Percentiles rank a stretch among this genome's conserved stretches.
phyloP scores from a whole-genome alignment of 2,888 invertebrate genomes.

The Microplitis manilae region DNA sequence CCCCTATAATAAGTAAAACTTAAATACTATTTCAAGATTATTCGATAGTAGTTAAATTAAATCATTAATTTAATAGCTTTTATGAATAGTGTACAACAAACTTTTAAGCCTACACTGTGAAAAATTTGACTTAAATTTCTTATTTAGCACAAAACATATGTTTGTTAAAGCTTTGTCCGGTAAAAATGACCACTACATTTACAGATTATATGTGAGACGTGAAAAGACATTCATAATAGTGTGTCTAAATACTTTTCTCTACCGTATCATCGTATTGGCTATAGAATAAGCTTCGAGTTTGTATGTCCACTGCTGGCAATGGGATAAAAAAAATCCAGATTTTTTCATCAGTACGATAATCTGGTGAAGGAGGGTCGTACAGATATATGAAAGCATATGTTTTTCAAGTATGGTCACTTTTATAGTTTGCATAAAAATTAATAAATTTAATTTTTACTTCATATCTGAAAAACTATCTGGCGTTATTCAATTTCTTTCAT shows the following conservation, averaged over 20 bases:
- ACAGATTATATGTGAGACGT: neutral
- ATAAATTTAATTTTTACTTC: neutral
- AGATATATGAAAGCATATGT: neutral
- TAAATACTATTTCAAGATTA: too few relatives aligned
- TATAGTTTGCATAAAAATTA: neutral
- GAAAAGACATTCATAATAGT: neutral
- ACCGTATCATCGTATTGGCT: neutral
- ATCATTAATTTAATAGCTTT: too few relatives aligned
- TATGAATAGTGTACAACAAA: too few relatives aligned
- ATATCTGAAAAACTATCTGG: constrained; percentile 7
- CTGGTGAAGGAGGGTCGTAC: neutral
- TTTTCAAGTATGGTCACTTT: neutral
- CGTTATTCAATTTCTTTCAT: neutral
- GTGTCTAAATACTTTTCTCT: neutral
- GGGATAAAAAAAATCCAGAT: neutral
- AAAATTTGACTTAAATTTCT: too few relatives aligned
- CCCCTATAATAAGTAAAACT: too few relatives aligned
- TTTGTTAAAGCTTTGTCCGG: too few relatives aligned
- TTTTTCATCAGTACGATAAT: neutral
- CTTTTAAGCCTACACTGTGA: too few relatives aligned
- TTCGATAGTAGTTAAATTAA: too few relatives aligned
- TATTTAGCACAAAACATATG: too few relatives aligned
- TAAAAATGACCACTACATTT: too few relatives aligned
- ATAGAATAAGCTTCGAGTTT: neutral
- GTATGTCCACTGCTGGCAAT: neutral